Percentiles rank a stretch among this genome's conserved stretches.
Evolutionary conservation across 2,888 invertebrate species (phyloP).

Genomic region (Rhorus exstirpatorius): DNA sequence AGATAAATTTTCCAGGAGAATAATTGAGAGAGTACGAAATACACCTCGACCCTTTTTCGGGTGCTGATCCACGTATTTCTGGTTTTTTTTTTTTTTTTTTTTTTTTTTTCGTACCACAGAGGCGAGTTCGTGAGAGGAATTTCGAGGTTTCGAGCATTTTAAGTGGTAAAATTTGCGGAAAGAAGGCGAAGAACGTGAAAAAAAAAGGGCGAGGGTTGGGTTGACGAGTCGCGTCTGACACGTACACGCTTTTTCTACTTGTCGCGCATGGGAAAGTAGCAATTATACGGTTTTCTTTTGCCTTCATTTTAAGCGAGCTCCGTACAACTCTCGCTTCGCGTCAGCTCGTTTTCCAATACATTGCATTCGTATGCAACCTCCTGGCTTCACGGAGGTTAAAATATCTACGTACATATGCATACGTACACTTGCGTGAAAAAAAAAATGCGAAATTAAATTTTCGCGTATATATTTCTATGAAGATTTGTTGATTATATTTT

Average conservation of each 20-base stretch:
- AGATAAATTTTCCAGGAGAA: constrained; percentile 27
- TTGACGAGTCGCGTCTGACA: constrained; percentile 44
- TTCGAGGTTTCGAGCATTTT: constrained; percentile 39
- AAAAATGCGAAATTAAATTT: too few relatives aligned
- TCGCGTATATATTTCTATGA: too few relatives aligned
- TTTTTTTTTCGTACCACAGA: constrained; percentile 12
- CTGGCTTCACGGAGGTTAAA: too few relatives aligned
- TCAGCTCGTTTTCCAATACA: constrained; percentile 10
- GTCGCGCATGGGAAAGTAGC: constrained; percentile 38
- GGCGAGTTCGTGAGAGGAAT: constrained; percentile 2
- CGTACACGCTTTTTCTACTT: constrained; percentile 40
- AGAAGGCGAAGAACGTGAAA: neutral
- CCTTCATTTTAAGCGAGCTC: constrained; percentile 20
- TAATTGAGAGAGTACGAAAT: constrained; percentile 35
- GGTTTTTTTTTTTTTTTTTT: constrained; percentile 19
- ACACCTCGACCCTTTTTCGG: constrained; percentile 1
- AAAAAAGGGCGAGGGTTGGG: neutral
- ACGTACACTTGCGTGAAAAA: too few relatives aligned
- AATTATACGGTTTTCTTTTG: constrained; percentile 23
- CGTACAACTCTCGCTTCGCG: neutral
- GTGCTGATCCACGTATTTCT: neutral
- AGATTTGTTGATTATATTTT: too few relatives aligned
- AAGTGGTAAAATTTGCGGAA: constrained; percentile 24
- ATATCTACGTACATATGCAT: too few relatives aligned
- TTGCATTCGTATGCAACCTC: constrained; percentile 12